phyloP scores from a whole-genome alignment of 2,113 vertebrate species.

The Podiceps cristatus region DNA sequence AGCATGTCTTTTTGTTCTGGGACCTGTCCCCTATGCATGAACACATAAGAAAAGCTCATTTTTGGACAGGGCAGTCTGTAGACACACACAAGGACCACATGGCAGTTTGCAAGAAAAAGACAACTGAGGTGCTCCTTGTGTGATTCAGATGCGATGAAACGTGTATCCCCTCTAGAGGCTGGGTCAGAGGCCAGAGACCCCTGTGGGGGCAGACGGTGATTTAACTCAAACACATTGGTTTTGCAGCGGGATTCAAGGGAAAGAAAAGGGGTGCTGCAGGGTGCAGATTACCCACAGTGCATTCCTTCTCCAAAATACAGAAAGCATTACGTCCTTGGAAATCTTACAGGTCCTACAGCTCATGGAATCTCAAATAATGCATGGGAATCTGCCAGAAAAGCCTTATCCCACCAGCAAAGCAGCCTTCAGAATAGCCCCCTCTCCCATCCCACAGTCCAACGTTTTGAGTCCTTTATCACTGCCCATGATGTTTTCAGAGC shows the following conservation, averaged over 20 bases:
- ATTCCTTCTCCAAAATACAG: not conserved
- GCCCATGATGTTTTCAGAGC: not conserved
- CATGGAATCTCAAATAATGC: not conserved
- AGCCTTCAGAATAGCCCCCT: not conserved
- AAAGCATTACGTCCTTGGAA: not conserved
- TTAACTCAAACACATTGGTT: not conserved
- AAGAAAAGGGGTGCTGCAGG: not conserved
- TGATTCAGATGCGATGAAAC: not conserved
- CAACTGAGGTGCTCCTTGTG: accelerated
- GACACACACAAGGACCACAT: not conserved
- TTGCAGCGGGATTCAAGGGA: not conserved
- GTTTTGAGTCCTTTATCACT: not conserved
- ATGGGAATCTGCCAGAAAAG: not conserved
- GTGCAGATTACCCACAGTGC: not conserved
- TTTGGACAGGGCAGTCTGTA: not conserved
- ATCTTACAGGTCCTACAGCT: not conserved
- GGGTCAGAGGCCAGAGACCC: not conserved
- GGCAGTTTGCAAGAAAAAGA: not conserved
- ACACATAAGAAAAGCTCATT: not conserved
- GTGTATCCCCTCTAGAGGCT: not conserved
- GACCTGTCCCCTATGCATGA: not conserved
- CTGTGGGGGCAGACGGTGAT: not conserved
- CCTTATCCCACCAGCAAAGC: not conserved
- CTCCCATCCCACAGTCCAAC: not conserved
- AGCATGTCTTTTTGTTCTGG: not conserved